Evolutionary conservation across 2,888 invertebrate species (phyloP).

Genomic region (Lordiphosa andalusiaca): DNA sequence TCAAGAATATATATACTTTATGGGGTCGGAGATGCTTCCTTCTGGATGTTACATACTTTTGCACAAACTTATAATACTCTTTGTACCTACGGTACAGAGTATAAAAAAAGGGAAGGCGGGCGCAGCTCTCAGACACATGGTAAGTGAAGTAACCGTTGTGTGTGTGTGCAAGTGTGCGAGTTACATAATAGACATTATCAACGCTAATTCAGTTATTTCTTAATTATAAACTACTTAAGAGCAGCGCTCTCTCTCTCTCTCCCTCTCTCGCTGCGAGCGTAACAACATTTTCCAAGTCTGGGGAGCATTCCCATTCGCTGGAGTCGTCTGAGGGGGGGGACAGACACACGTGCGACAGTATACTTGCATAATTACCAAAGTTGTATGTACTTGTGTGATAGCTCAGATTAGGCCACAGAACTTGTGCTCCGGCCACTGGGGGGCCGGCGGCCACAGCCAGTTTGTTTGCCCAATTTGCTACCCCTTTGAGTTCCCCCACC

Average conservation of each 20-base stretch:
- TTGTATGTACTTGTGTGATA: conserved; percentile 47
- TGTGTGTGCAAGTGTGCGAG: conserved; percentile 21
- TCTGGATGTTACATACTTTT: too few species aligned
- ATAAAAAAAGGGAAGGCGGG: not conserved
- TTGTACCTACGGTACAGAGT: too few species aligned
- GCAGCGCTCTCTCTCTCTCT: conserved; percentile 50
- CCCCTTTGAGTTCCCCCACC: conserved; percentile 24
- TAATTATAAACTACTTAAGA: conserved; percentile 77
- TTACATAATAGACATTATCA: conserved; percentile 72
- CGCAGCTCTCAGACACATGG: not conserved
- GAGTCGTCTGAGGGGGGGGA: conserved; percentile 20
- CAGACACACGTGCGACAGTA: conserved; percentile 64
- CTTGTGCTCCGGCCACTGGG: conserved; percentile 7
- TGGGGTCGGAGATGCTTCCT: too few species aligned
- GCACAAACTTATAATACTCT: too few species aligned
- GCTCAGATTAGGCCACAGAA: conserved; percentile 55
- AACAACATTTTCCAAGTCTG: conserved; percentile 55
- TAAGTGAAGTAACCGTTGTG: conserved; percentile 8
- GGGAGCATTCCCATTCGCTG: conserved; percentile 13
- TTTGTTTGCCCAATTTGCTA: conserved; percentile 19
- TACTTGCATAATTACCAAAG: conserved; percentile 62
- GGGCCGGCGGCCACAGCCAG: not conserved
- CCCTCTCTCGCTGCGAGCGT: conserved; percentile 56
- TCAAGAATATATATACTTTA: too few species aligned
- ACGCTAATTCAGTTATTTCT: conserved; percentile 78